A percentile compares a stretch with the other conserved stretches of the same genome.
Evolutionary conservation across 2,888 invertebrate genomes (phyloP).

Genomic region (Tinea pellionella): DNA sequence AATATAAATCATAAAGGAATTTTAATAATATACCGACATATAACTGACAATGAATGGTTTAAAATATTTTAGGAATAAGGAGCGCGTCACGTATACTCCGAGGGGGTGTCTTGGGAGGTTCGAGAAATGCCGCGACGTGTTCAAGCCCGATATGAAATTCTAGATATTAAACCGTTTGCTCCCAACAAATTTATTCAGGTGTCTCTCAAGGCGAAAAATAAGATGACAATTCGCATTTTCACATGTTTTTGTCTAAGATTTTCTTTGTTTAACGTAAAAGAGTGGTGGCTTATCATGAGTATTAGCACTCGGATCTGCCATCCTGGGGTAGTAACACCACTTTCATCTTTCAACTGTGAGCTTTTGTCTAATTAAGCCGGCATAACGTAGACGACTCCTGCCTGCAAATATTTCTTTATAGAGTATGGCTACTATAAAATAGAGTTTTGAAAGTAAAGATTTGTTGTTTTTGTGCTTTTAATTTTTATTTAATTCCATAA

Average conservation of each 20-base stretch:
- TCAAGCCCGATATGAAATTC: conserved; percentile 53
- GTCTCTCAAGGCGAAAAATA: not conserved
- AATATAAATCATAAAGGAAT: not conserved
- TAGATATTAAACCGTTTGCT: conserved; percentile 17
- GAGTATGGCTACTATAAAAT: too few relatives aligned
- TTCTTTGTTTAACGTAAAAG: not conserved
- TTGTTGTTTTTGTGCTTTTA: too few relatives aligned
- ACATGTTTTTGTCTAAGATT: not conserved
- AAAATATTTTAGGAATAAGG: conserved; percentile 50
- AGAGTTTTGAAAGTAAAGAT: too few relatives aligned
- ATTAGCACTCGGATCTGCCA: too few relatives aligned
- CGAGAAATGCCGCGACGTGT: conserved; percentile 53
- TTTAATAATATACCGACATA: not conserved
- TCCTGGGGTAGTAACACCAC: too few relatives aligned
- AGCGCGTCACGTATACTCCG: conserved; percentile 47
- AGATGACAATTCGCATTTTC: not conserved
- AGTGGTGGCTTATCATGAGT: not conserved
- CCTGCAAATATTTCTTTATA: too few relatives aligned
- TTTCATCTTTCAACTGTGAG: too few relatives aligned
- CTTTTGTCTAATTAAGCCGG: too few relatives aligned
- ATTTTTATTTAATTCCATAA: too few relatives aligned
- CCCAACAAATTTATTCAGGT: conserved; percentile 10
- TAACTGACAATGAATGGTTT: not conserved
- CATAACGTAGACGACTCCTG: too few relatives aligned
- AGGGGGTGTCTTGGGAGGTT: conserved; percentile 34